Evolutionary conservation across 2,797 vertebrate species (phyloP), one percentile per base, ranked within the genome.

Genomic region (Sebastes aleutianus): DNA sequence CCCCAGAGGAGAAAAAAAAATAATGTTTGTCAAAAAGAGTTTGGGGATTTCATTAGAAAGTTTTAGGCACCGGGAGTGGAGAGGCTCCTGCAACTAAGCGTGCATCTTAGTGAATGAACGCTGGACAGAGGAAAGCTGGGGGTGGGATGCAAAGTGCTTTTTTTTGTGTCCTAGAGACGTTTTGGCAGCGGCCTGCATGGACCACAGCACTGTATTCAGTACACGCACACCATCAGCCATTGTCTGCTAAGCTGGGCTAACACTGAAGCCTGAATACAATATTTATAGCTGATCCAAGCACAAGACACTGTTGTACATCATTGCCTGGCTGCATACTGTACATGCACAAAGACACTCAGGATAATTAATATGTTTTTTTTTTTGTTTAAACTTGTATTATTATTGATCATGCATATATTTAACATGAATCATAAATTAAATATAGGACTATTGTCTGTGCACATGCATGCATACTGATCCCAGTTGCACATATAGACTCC

Each of bases 11-110:
- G 43, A 75, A 87, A 79, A 87, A 70, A 88, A 83, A 90, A 75
- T 47, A 77, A 79, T 53, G 64, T 94, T 92, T 78, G 91, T 96
- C 92, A 96, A 95, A 95, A 96, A 95, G 92, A 91, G 88, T 92
- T 94, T 92, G 82, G 88, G 88, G 94, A 90, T 96, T 95, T 97
- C 96, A 96, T 96, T 92, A 95, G 93, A 93, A 93, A 91, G 87
- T 89, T 95, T 95, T 90, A 91, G 93, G 89, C 93, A 91, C 92
- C 83, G 64, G 86, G 78, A 81, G 69, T 80, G 83, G 82, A 93
- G 90, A 90, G 80, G 83, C 91, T 96, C 93, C 94, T 92, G 90
- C 91, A 92, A 89, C 94, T 94, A 94, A 86, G 87, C 93, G 91
- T 92, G 91, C 95, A 95, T 94, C 94, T 70, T 95, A 89, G 93